Percentiles rank a stretch among this genome's conserved stretches.
Evolutionary conservation across 2,113 vertebrate genomes (phyloP).

Genomic region (Cochlearius cochlearius): DNA sequence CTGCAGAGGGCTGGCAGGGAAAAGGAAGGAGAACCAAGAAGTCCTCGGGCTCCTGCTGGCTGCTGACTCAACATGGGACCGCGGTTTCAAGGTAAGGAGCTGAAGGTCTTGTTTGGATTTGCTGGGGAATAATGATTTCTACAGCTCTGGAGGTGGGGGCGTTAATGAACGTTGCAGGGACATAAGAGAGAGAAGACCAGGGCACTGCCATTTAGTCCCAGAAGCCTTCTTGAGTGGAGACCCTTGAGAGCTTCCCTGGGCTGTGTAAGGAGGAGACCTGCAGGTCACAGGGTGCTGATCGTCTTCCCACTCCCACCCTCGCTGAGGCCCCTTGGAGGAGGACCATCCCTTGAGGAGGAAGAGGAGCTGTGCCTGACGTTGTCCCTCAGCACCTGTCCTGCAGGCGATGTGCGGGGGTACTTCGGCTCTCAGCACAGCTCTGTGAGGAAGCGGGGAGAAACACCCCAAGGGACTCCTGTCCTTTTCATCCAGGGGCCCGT

Average conservation of each 20-base stretch:
- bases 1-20: background rate
- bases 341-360: background rate
- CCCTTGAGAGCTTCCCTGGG: background rate
- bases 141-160: background rate
- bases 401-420: background rate
- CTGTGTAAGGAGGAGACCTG: background rate
- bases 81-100: background rate
- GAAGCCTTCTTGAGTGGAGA: background rate
- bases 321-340: background rate
- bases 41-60: background rate
- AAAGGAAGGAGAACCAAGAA: background rate
- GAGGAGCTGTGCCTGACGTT: fast-evolving
- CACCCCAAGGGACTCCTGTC: background rate
- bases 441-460: fast-evolving
- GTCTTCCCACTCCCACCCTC: background rate
- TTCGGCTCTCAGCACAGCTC: background rate
- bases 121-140: background rate
- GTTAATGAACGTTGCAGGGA: background rate
- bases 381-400: background rate
- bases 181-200: background rate
- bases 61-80: background rate
- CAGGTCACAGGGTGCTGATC: background rate
- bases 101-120: background rate
- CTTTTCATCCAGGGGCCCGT: background rate
- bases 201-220: background rate